phyloP scores from a whole-genome alignment of 2,113 vertebrate species.

The human (Homo sapiens) region DNA sequence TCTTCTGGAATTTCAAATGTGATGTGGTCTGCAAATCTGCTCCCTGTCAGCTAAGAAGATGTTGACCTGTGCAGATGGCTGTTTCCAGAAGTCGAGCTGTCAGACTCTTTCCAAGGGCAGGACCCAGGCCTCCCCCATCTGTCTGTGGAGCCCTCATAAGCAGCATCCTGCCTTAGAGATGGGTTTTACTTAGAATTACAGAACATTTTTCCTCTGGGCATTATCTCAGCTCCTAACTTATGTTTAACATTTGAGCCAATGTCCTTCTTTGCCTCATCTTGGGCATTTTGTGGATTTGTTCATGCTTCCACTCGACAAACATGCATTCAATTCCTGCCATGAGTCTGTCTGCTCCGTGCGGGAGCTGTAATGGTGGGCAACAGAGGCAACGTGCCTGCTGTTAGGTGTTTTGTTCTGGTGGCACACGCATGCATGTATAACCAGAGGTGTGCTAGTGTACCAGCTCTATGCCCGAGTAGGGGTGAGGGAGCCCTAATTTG shows the following conservation, averaged over 20 bases:
- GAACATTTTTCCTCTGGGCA: neutral
- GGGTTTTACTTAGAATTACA: neutral
- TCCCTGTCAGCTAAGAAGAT: neutral
- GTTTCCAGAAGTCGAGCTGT: neutral
- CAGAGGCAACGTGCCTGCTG: neutral
- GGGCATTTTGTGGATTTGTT: neutral
- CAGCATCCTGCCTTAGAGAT: neutral
- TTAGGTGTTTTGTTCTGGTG: neutral
- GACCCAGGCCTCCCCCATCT: neutral
- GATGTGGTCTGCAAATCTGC: neutral
- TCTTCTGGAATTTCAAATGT: neutral
- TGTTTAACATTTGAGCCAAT: neutral
- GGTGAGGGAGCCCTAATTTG: too few species aligned
- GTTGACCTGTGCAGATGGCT: neutral
- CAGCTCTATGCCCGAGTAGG: neutral
- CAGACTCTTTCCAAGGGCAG: neutral
- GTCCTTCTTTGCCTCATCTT: neutral
- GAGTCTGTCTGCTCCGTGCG: neutral
- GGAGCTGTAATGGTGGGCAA: neutral
- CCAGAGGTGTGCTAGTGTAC: neutral
- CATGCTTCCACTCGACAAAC: neutral
- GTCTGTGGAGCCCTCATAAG: neutral
- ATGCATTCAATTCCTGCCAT: neutral
- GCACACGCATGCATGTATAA: rapidly evolving
- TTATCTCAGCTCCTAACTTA: neutral